These are phyloP conservation scores for Bryconaethiops microstoma DNA, from an alignment of 2,797 vertebrate species.

Conservation along the genomic window DNA sequence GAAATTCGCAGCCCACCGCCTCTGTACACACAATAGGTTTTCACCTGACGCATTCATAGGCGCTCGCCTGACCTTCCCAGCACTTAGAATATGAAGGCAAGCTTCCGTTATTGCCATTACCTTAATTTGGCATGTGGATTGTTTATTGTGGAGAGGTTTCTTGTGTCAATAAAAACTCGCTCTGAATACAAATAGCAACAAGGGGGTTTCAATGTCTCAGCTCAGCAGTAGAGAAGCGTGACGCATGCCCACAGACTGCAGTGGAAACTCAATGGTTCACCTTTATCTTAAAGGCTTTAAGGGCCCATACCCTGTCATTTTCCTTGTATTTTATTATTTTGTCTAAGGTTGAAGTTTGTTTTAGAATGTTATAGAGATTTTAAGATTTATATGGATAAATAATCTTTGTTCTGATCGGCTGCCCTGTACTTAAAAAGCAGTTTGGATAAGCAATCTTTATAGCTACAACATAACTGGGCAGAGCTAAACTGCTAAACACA, in stretches of 20 bases:
- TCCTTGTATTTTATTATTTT: no score
- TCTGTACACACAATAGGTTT: conserved; percentile 57
- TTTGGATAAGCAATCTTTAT: no score
- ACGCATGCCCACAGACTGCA: conserved; percentile 22
- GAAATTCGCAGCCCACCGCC: conserved; percentile 51
- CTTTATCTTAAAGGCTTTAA: not conserved
- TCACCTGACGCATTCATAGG: conserved; percentile 68
- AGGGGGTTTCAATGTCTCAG: conserved; percentile 46
- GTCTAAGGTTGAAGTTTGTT: no score
- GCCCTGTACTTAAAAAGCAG: no score
- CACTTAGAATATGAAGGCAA: conserved; percentile 80
- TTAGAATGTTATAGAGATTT: no score
- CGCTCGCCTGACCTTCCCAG: conserved; percentile 76
- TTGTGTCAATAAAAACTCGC: conserved; percentile 61
- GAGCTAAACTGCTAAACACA: no score
- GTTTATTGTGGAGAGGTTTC: conserved; percentile 73
- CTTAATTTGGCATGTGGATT: conserved; percentile 78
- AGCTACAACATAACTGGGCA: no score
- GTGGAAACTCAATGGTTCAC: conserved; percentile 2
- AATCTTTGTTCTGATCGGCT: no score
- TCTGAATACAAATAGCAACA: conserved; percentile 71
- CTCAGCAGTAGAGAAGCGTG: conserved; percentile 35
- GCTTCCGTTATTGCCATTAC: conserved; percentile 75
- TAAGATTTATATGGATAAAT: no score
- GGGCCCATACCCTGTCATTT: no score